A percentile compares a stretch with the other conserved stretches of the same genome.
Evolutionary conservation across 2,888 invertebrate genomes (phyloP).

Genomic region (Drosophila niveifrons): DNA sequence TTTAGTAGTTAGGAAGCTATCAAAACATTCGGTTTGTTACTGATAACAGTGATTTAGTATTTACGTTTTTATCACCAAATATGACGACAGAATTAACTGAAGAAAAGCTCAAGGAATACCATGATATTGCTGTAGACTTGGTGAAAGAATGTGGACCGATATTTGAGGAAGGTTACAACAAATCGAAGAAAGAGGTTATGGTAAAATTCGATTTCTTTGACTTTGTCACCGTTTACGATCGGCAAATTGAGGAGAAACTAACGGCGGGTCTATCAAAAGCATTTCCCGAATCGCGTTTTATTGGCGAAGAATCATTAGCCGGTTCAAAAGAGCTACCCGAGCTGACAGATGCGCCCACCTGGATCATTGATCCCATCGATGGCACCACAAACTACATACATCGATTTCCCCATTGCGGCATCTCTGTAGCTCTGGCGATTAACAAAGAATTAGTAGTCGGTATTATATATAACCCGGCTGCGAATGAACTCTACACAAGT

Average conservation of each 20-base stretch:
- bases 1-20: constrained; percentile 28
- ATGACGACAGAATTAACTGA: constrained; percentile 76
- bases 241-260: constrained; percentile 90
- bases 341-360: constrained; percentile 91
- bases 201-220: constrained; percentile 88
- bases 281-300: constrained; percentile 89
- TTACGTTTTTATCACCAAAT: constrained; percentile 3
- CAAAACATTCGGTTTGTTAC: constrained; percentile 17
- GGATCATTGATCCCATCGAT: constrained; percentile 95
- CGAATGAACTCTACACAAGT: constrained; percentile 90
- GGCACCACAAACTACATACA: constrained; percentile 94
- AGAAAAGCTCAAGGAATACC: constrained; percentile 70
- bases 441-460: constrained; percentile 88
- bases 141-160: constrained; percentile 78
- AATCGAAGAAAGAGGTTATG: constrained; percentile 72
- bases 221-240: constrained; percentile 92
- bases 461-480: constrained; percentile 91
- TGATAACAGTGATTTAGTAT: neutral
- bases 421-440: constrained; percentile 88
- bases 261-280: constrained; percentile 86
- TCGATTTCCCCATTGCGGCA: constrained; percentile 88
- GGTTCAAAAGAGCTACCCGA: constrained; percentile 75
- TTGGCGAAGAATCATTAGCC: constrained; percentile 89
- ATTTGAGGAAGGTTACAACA: constrained; percentile 77
- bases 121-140: constrained; percentile 73